Percentiles rank a stretch among this genome's conserved stretches.
phyloP scores from a whole-genome alignment of 2,797 vertebrate genomes.

The Alcedo atthis region DNA sequence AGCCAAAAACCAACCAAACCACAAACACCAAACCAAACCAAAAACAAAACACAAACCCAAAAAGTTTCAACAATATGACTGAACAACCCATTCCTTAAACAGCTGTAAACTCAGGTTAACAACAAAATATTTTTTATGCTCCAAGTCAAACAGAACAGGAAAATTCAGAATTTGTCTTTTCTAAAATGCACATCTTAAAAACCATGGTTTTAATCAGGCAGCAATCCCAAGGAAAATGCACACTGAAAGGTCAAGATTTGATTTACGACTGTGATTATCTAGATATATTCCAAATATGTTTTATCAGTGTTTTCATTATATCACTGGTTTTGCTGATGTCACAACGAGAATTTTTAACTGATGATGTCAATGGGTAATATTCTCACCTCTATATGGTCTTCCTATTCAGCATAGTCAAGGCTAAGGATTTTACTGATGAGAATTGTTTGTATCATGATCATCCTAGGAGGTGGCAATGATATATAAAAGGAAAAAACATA shows the following conservation, averaged over 20 bases:
- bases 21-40: background rate
- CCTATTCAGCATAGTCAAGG: background rate
- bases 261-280: background rate
- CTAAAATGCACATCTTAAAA: background rate
- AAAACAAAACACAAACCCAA: background rate
- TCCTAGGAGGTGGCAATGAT: background rate
- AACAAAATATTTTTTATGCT: background rate
- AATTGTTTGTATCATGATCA: background rate
- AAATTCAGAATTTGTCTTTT: background rate
- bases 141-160: background rate
- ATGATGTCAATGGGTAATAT: background rate
- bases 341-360: background rate
- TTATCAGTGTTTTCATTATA: background rate
- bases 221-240: background rate
- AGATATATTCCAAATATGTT: background rate
- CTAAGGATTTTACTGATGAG: background rate
- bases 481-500: background rate
- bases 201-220: background rate
- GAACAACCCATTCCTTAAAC: background rate
- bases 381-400: background rate
- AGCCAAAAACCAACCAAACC: too few species aligned
- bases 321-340: background rate
- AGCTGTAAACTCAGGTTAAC: background rate
- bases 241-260: background rate
- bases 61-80: background rate